Percentiles rank a stretch among this genome's conserved stretches.
Evolutionary conservation across 2,888 invertebrate species (phyloP).

Genomic region (Pollenia labialis): DNA sequence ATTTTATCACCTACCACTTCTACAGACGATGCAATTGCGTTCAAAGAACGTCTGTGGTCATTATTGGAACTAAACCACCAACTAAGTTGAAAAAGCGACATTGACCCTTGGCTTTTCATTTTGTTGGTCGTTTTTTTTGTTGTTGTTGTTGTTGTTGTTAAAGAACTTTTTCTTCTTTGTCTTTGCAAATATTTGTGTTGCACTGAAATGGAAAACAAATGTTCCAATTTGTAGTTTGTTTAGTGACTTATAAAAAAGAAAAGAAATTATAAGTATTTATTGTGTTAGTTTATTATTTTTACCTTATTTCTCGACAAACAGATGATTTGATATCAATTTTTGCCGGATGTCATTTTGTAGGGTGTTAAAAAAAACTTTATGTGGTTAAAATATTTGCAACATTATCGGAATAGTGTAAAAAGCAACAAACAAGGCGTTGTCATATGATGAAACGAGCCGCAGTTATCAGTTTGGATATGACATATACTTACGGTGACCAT

Average conservation of each 20-base stretch:
- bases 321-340: conserved; percentile 58
- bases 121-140: conserved; percentile 21
- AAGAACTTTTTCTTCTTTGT: background rate
- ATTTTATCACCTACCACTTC: conserved; percentile 56
- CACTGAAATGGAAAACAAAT: conserved; percentile 63
- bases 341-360: conserved; percentile 27
- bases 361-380: background rate
- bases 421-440: no score
- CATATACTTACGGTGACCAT: no score
- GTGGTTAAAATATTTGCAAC: no score
- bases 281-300: background rate
- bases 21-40: conserved; percentile 6
- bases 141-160: no score
- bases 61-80: conserved; percentile 14
- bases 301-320: conserved; percentile 19
- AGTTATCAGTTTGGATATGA: no score
- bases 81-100: conserved; percentile 51
- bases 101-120: conserved; percentile 61
- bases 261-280: conserved; percentile 38
- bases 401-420: no score
- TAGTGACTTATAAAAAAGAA: conserved; percentile 8
- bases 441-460: no score
- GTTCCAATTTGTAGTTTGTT: conserved; percentile 60
- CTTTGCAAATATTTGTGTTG: conserved; percentile 41
- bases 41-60: conserved; percentile 7